phyloP scores from a whole-genome alignment of 2,797 vertebrate genomes.

The Gorsachius magnificus region DNA sequence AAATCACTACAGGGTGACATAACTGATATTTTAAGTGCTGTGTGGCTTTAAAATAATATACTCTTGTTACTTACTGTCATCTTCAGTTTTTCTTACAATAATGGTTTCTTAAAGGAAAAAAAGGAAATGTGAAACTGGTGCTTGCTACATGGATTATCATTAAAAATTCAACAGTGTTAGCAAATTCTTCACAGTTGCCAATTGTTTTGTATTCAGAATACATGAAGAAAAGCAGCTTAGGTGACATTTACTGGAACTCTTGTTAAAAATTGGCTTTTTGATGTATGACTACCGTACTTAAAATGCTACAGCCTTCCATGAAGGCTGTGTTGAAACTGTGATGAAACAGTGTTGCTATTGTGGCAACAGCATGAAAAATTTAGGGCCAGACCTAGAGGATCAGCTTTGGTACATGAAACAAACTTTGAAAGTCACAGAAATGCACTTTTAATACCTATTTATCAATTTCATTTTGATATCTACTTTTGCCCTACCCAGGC shows the following conservation, averaged over 20 bases:
- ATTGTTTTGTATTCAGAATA: slow-evolving; percentile 1
- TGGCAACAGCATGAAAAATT: background rate
- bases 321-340: background rate
- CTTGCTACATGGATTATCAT: background rate
- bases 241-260: background rate
- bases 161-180: background rate
- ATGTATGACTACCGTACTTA: background rate
- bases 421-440: background rate
- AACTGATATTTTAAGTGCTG: background rate
- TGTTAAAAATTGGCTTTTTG: background rate
- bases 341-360: background rate
- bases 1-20: background rate
- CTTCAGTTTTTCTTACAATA: background rate
- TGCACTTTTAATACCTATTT: background rate
- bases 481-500: background rate
- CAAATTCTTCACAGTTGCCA: background rate
- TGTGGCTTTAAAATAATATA: background rate
- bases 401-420: background rate
- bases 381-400: background rate
- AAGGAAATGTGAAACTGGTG: background rate
- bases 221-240: background rate
- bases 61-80: background rate
- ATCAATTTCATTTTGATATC: background rate
- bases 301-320: background rate
- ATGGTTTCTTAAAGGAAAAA: background rate